phyloP scores from a whole-genome alignment of 2,888 invertebrate species.

The Hybos culiciformis region DNA sequence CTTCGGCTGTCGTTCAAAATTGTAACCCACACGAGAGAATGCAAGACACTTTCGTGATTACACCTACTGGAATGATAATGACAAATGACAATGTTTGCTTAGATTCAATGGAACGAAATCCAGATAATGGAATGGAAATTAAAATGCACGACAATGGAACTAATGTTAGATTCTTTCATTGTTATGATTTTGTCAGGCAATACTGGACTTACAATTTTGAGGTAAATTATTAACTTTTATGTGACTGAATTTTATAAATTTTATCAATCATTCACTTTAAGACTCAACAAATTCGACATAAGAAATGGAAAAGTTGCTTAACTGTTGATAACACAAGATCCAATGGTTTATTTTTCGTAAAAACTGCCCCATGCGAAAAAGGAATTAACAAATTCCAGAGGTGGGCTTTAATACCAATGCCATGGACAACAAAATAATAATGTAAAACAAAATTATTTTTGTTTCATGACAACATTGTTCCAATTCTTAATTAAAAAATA shows the following conservation, averaged over 20 bases:
- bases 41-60: slow-evolving; percentile 56
- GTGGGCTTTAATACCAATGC: slow-evolving; percentile 32
- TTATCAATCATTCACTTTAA: slow-evolving; percentile 13
- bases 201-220: slow-evolving; percentile 31
- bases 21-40: slow-evolving; percentile 26
- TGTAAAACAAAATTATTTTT: too few species aligned
- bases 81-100: slow-evolving; percentile 79
- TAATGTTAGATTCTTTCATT: slow-evolving; percentile 28
- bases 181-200: slow-evolving; percentile 24
- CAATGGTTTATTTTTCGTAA: slow-evolving; percentile 15
- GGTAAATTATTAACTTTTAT: too few species aligned
- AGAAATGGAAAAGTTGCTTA: slow-evolving; percentile 26
- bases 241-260: background rate
- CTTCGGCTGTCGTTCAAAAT: slow-evolving; percentile 26
- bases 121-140: too few species aligned
- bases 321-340: slow-evolving; percentile 22
- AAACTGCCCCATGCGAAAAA: slow-evolving; percentile 25
- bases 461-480: too few species aligned
- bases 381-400: slow-evolving; percentile 25
- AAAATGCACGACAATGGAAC: too few species aligned
- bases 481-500: too few species aligned
- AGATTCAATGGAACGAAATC: too few species aligned
- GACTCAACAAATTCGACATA: slow-evolving; percentile 32
- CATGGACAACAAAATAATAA: too few species aligned
- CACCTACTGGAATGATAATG: slow-evolving; percentile 55